Evolutionary conservation across 2,113 vertebrate species (phyloP).

Genomic region (Phocoena sinus): DNA sequence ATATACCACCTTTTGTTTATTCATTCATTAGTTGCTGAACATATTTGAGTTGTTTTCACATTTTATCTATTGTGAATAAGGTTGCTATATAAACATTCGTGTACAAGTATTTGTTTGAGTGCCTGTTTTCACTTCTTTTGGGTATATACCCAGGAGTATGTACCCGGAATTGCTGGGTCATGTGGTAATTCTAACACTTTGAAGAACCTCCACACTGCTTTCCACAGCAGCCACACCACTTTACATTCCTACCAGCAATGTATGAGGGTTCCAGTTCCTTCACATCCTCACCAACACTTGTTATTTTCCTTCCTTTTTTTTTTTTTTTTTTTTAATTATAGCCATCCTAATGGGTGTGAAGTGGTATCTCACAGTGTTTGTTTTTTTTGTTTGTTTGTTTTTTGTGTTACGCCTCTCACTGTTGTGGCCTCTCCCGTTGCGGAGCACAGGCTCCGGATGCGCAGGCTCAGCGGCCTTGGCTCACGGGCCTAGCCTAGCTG

Average conservation of each 20-base stretch:
- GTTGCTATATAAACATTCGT: background rate
- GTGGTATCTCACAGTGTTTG: background rate
- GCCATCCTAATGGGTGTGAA: background rate
- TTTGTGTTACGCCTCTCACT: no score
- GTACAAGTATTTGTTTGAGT: background rate
- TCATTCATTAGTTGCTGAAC: background rate
- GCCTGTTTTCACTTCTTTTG: background rate
- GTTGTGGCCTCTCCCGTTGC: no score
- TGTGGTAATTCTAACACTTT: background rate
- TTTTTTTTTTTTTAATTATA: background rate
- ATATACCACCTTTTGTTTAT: background rate
- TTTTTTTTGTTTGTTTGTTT: background rate
- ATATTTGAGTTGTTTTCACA: background rate
- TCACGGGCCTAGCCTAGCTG: no score
- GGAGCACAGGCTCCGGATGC: no score
- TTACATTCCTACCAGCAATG: background rate
- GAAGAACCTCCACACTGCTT: background rate
- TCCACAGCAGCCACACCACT: background rate
- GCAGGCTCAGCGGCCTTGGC: no score
- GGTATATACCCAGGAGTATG: background rate
- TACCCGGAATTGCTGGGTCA: background rate
- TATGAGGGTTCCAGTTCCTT: background rate
- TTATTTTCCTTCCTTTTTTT: background rate
- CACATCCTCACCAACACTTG: background rate
- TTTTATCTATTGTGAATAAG: background rate